Conservation (phyloP, 2,888 invertebrate genomes). For the Cepaea hortensis region DNA sequence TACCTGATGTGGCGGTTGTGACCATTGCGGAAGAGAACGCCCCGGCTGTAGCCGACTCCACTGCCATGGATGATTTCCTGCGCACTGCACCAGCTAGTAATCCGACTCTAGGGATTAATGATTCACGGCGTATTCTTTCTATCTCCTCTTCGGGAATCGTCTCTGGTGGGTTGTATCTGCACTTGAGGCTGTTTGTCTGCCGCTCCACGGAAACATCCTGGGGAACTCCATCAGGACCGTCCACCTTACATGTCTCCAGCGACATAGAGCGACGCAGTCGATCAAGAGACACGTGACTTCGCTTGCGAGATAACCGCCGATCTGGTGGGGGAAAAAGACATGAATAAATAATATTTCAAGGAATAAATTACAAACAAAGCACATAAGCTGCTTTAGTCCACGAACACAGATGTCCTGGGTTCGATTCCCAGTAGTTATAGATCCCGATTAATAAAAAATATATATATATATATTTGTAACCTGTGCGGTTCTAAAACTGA, state of each 20-base stretch:
- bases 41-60: not conserved
- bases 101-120: constrained; percentile 47
- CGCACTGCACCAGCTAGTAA: constrained; percentile 32
- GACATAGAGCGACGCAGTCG: constrained; percentile 66
- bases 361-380: not conserved
- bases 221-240: constrained; percentile 18
- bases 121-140: constrained; percentile 55
- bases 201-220: constrained; percentile 35
- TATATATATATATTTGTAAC: too few relatives aligned
- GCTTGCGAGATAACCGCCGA: constrained; percentile 64
- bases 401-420: not conserved
- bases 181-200: constrained; percentile 48
- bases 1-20: not conserved
- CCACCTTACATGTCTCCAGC: constrained; percentile 55
- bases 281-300: constrained; percentile 60
- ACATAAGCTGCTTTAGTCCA: not conserved
- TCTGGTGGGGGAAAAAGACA: constrained; percentile 56
- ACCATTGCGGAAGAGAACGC: not conserved
- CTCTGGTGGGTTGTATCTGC: constrained; percentile 59
- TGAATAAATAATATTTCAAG: too few relatives aligned
- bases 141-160: constrained; percentile 66
- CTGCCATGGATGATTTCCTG: constrained; percentile 22
- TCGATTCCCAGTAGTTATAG: too few relatives aligned
- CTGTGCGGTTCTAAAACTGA: too few relatives aligned
- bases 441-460: too few relatives aligned